Base-by-base conservation (phyloP, 1,140 invertebrate species). In the Drosophila seguyi region DNA sequence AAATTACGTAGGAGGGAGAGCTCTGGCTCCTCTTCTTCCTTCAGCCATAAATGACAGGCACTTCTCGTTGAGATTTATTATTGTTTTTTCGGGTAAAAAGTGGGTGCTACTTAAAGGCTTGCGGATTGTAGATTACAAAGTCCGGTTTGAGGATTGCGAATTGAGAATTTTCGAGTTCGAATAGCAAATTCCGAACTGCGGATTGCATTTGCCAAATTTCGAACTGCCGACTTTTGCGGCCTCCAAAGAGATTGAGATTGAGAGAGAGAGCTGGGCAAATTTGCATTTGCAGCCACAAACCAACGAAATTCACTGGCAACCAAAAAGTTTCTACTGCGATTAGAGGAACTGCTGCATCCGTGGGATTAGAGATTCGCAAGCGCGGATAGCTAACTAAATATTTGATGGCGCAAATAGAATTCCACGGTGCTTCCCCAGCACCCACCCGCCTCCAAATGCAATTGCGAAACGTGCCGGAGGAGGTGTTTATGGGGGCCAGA, bases 361-460 rank as follows among this genome's bases (percentile, higher is more conserved):
- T 52, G 45, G 47, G 29, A 60, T 31, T 53, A 22, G 58, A 31
- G 47, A 52, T 60, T 22, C 27, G 47, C 11, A 7, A 57, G 34
- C 47, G 47, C 60, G 59, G 44, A 75, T 75, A 16, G 45, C 72
- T 76, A 67, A 68, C 62, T 77, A 76, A 76, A 76, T 76, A 76
- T 76, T 76, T 76, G 73, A 68, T 76, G 74, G 56, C 22, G 73
- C 76, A 76, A 76, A 78, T 78, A 77, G 42, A 47, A 72, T 59
- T 71, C 66, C 47, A 25, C 14, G 39, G 39, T 56, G 31, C 25
- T 45, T 53, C 25, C 25, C 25, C 2, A 25, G 4, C 25, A 2
- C 25, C 4, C 25, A 2, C 25, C 25, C 18, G 22, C 16, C 59
- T 13, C 14, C 25, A 31, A 69, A 44, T 69, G 66, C 66, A 75